Evolutionary conservation across 2,113 vertebrate genomes (phyloP).

Genomic region (Oncorhynchus clarkii): DNA sequence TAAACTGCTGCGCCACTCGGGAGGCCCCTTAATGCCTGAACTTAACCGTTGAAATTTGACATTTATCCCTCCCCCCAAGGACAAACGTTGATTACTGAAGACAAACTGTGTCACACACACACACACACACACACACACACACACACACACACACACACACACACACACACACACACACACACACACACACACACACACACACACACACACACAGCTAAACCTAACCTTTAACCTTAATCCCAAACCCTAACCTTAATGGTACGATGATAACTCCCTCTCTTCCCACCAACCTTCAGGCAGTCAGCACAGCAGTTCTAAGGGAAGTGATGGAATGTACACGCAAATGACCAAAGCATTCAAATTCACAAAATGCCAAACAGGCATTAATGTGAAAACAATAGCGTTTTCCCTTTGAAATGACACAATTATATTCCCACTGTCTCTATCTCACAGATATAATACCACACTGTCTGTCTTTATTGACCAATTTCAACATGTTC

Average conservation of each 20-base stretch:
- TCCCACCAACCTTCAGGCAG: constrained; percentile 58
- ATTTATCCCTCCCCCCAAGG: too few relatives aligned
- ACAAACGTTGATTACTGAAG: too few relatives aligned
- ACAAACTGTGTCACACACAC: too few relatives aligned
- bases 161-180: too few relatives aligned
- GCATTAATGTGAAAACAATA: constrained; percentile 55
- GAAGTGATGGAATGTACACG: constrained; percentile 66
- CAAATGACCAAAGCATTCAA: constrained; percentile 70
- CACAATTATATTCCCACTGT: constrained; percentile 31
- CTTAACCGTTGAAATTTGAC: too few relatives aligned
- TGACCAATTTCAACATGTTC: constrained; percentile 5
- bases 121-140: too few relatives aligned
- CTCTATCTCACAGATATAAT: not conserved
- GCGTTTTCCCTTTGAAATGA: constrained; percentile 58
- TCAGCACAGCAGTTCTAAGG: constrained; percentile 61
- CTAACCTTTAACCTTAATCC: too few relatives aligned
- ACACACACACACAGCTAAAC: not conserved
- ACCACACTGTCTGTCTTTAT: constrained; percentile 20
- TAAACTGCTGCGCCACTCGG: too few relatives aligned
- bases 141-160: too few relatives aligned
- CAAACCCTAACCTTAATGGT: too few relatives aligned
- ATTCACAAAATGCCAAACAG: constrained; percentile 20
- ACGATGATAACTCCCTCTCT: constrained; percentile 11
- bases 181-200: too few relatives aligned
- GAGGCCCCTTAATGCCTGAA: too few relatives aligned